phyloP scores from a whole-genome alignment of 2,113 vertebrate species.

The Brienomyrus brachyistius region DNA sequence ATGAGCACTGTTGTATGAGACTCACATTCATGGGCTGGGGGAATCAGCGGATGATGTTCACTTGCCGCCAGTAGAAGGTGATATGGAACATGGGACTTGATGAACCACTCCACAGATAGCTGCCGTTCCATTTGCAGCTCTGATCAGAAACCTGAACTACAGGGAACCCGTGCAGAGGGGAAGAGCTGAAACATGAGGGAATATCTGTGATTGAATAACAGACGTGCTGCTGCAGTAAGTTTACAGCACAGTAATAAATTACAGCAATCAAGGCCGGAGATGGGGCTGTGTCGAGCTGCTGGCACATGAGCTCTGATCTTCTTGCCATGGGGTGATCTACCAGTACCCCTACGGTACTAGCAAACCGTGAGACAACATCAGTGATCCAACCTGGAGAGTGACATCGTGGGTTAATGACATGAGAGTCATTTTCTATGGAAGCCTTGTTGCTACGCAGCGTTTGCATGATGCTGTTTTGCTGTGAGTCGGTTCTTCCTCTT shows the following conservation, averaged over 20 bases:
- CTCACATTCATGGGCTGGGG: not conserved
- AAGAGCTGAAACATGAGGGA: not conserved
- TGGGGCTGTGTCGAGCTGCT: not conserved
- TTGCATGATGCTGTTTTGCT: not conserved
- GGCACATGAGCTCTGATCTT: not conserved
- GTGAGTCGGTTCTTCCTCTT: not conserved
- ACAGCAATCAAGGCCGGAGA: not conserved
- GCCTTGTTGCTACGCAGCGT: not conserved
- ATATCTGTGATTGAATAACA: not conserved
- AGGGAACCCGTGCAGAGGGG: not conserved
- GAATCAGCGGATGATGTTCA: not conserved
- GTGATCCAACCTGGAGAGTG: not conserved
- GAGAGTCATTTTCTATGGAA: not conserved
- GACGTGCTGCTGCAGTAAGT: not conserved
- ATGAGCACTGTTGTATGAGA: not conserved
- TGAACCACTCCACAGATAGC: not conserved
- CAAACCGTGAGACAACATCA: not conserved
- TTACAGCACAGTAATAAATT: not conserved
- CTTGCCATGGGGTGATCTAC: not conserved
- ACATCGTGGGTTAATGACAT: not conserved
- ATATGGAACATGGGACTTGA: not conserved
- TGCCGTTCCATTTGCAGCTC: not conserved
- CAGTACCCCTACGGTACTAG: not conserved
- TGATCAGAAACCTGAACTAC: not conserved
- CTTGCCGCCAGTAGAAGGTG: not conserved